phyloP scores from a whole-genome alignment of 2,888 invertebrate genomes.

The Macrosiphum euphorbiae region DNA sequence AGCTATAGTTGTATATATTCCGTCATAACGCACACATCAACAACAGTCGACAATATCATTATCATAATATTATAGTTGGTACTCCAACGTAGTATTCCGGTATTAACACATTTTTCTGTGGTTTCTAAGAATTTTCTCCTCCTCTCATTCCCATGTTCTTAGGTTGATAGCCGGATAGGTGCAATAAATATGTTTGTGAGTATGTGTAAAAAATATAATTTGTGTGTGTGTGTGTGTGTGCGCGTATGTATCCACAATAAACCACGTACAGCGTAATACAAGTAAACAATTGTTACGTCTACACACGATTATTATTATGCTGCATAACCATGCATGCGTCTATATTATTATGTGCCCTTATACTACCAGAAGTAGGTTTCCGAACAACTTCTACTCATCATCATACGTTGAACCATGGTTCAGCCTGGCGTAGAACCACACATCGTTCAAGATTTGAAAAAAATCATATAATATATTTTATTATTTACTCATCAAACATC shows the following conservation, averaged over 20 bases:
- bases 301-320: conserved; percentile 1
- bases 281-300: conserved; percentile 43
- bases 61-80: background rate
- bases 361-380: conserved; percentile 19
- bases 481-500: background rate
- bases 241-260: background rate
- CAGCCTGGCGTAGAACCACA: background rate
- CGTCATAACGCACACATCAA: background rate
- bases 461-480: background rate
- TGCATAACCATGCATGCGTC: background rate
- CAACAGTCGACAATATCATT: background rate
- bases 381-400: background rate
- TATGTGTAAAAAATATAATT: background rate
- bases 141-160: background rate
- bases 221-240: background rate
- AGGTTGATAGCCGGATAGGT: background rate
- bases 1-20: background rate
- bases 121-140: conserved; percentile 24
- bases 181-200: too few relatives aligned
- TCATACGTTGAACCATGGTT: background rate
- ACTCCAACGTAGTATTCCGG: background rate
- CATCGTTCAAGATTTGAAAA: background rate
- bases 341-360: conserved; percentile 14
- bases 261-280: background rate
- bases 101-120: conserved; percentile 32